Evolutionary conservation across 1,140 invertebrate genomes (phyloP), one percentile per base, ranked within the genome.

Genomic region (Calephelis nemesis): DNA sequence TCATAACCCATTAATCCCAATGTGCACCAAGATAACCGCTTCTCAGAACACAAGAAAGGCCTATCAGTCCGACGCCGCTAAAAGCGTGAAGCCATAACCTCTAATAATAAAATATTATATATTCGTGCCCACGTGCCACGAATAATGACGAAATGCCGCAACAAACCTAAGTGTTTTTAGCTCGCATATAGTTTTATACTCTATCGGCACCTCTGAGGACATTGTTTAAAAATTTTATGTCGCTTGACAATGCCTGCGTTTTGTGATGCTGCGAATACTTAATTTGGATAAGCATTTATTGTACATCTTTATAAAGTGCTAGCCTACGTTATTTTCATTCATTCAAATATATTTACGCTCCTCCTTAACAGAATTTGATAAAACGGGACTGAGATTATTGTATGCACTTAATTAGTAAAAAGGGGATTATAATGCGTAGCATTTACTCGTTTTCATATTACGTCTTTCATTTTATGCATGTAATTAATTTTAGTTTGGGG

Each of bases 51-150:
- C 76, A 85, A 83, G 79, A 83, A 84, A 87, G 79, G 81, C 82
- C 83, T 87, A 87, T 88, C 85, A 88, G 82, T 82, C 65, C 72
- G 75, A 70, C 71, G 77, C 79, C 79, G 82, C 82, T 77, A 82
- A 84, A 85, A 76, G 77, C 88, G 88, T 89, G 83, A 91, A 89
- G 87, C 83, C 84, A 76, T 90, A 85, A 90, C 82, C 75, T 76
- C 70, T 83, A 85, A 87, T 87, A 86, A 87, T 89, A 88, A 90
- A 90, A 87, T 79, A 91, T 91, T 91, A 91, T 84, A 74, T 91
- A 91, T 91, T 89, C 88, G 76, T 74, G 76, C 64, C 88, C 88
- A 91, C 88, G 88, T 86, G 88, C 85, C 86, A 67, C 76, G 80
- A 73, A 82, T 85, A 87, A 88, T 87, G 86, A 88, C 86, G 81